phyloP scores from a whole-genome alignment of 2,113 vertebrate genomes.

The Damaliscus lunatus region DNA sequence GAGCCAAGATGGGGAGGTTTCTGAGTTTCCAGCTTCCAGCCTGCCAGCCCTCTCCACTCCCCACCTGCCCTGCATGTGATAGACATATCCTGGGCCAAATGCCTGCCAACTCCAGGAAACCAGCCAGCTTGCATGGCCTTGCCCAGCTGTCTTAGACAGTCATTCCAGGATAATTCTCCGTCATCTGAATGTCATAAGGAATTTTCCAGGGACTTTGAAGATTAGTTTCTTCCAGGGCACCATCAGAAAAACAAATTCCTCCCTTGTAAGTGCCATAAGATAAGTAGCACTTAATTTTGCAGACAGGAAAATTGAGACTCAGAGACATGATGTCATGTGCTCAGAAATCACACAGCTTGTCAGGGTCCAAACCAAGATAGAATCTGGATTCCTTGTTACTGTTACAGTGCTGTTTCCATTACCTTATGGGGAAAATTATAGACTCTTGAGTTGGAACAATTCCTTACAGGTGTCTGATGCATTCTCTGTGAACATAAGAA shows the following conservation, averaged over 20 bases:
- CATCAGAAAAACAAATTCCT: conserved; percentile 11
- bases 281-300: not conserved
- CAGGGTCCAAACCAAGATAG: not conserved
- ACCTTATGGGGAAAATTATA: not conserved
- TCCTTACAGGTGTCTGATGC: not conserved
- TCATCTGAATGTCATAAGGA: conserved; percentile 38
- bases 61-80: not conserved
- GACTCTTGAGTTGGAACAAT: not conserved
- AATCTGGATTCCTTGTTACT: not conserved
- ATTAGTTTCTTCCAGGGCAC: conserved; percentile 23
- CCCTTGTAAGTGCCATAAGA: not conserved
- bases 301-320: conserved; percentile 28
- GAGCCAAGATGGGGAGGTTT: not conserved
- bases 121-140: not conserved
- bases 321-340: not conserved
- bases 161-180: conserved; percentile 2
- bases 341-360: conserved; percentile 10
- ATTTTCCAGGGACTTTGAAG: conserved; percentile 27
- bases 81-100: not conserved
- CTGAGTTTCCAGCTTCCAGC: not conserved
- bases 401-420: not conserved
- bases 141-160: conserved; percentile 34
- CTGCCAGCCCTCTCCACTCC: not conserved
- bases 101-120: conserved; percentile 15
- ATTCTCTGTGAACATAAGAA: not conserved